Percentiles rank a stretch among this genome's conserved stretches.
Conservation (phyloP, 2,797 vertebrate genomes). For the Tamandua tetradactyla region DNA sequence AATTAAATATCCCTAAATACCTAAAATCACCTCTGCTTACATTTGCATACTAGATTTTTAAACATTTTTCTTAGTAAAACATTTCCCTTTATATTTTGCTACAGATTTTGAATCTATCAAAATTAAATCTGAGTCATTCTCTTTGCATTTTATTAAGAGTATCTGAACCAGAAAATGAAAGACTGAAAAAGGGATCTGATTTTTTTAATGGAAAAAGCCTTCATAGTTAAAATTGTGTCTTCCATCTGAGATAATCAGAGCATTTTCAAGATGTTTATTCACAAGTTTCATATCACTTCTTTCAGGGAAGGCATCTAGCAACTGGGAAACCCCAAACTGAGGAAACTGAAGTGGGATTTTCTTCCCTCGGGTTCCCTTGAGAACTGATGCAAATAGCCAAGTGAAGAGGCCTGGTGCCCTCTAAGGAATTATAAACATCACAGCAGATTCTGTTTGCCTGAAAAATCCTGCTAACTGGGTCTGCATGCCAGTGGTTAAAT, state of each 20-base stretch:
- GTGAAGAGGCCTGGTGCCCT: slow-evolving; percentile 25
- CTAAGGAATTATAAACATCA: slow-evolving; percentile 17
- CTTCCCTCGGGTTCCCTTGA: slow-evolving; percentile 23
- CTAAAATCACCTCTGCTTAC: neutral
- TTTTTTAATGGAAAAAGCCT: neutral
- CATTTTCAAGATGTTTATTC: slow-evolving; percentile 40
- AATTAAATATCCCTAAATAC: neutral
- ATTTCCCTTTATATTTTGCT: slow-evolving; percentile 6
- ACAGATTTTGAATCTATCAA: slow-evolving; percentile 20
- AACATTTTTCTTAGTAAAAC: neutral
- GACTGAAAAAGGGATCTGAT: neutral
- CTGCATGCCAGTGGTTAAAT: slow-evolving; percentile 26
- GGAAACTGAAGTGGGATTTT: neutral
- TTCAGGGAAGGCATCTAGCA: slow-evolving; percentile 26
- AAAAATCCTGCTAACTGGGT: slow-evolving; percentile 49
- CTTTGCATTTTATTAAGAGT: slow-evolving; percentile 19
- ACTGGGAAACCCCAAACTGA: slow-evolving; percentile 33
- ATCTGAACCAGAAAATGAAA: slow-evolving; percentile 1
- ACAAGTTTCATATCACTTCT: slow-evolving; percentile 35
- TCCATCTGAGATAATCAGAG: neutral
- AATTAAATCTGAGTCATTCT: neutral
- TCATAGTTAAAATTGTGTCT: neutral
- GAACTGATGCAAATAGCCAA: slow-evolving; percentile 11
- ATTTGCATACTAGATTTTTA: neutral
- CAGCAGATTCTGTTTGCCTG: slow-evolving; percentile 66